Evolutionary conservation across 2,888 invertebrate genomes (phyloP), one percentile per base, ranked within the genome.

Genomic region (Terebella lapidaria): DNA sequence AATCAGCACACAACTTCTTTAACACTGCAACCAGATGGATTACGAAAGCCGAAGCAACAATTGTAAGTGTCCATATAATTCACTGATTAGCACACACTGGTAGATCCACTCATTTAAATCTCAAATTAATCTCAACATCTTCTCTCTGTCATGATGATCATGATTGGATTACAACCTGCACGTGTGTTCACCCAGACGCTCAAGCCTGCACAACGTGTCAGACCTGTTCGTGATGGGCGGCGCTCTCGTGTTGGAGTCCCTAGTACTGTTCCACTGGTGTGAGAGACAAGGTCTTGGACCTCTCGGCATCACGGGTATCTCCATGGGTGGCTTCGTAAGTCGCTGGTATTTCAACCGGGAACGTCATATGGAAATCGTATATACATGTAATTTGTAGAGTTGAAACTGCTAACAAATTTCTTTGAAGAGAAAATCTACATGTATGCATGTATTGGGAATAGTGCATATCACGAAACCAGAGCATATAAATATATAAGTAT

Each of bases 201-300:
- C 95, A 1, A 89, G 90, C 72, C 86, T 99, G 56, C 90, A 91
- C 78, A 91, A 96, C 83, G 96, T 97, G 2, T 92, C 93, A 24
- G 97, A 99, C 80, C 90, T 99, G 77, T 96, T 99, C 84, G 92
- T 97, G 67, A 99, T 99, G 97, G 97, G 97, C 60, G 96, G 94
- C 49, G 93, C 95, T 75, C 84, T 99, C 61, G 91, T 97, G 66
- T 85, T 96, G 71, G 99, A 99, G 83, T 89, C 92, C 0, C 83
- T 94, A 70, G 94, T 90, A 54, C 83, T 99, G 67, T 86, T 97
- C 68, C 89, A 94, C 81, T 97, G 95, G 95, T 92, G 93, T 79
- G 92, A 94, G 81, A 84, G 86, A 58, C 87, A 91, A 76, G 95
- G 94, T 18, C 89, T 66, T 63, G 94, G 94, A 15, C 96, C 97